Base-by-base conservation (phyloP, 2,888 invertebrate species). In the Tethea ocularis region DNA sequence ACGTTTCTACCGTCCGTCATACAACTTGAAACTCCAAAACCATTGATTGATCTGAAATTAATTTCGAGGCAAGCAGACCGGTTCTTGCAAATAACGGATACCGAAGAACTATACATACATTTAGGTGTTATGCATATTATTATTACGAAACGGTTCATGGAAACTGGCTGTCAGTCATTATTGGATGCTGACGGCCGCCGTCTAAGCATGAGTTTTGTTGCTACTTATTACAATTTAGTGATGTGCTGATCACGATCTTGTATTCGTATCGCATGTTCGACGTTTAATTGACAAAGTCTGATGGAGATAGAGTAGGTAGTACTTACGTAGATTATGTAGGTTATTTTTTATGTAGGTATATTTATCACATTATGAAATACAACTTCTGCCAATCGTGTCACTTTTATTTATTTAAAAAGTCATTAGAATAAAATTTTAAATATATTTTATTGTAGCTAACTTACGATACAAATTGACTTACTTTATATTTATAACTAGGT, bases 121-220 rank as follows among this genome's bases (percentile, higher is more conserved):
- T 36, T 20, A 51, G 17, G 17, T 57, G 33, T 46, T n/a, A 2
- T 51, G 41, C 15, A 24, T 46, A 23, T 61, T 63, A 68, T 46
- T 46, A 22, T 61, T 63, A 68, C 52, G 58, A 66, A 70, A 69
- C 65, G 67, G 56, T 66, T 64, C 62, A 57, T 58, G 67, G 67
- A 67, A 74, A 67, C 52, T 17, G 64, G 63, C 67, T 69, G 69
- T 71, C 69, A 71, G 61, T 69, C 52, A 57, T 52, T 54, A 54
- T 54, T 54, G 54, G 33, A 54, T 54, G 33, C 33, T 54, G 54
- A 69, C 62, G 69, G 71, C 62, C 62, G 62, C 61, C 60, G 69
- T 67, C 51, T 59, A 62, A 64, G 55, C 61, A 64, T 33, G 53
- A 53, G 33, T 22, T 17, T 29, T 54, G 41, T 58, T 11, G 54